These are phyloP conservation scores for Atherinosoma microstoma DNA, from an alignment of 2,797 vertebrate species.

Conservation along the genomic window DNA sequence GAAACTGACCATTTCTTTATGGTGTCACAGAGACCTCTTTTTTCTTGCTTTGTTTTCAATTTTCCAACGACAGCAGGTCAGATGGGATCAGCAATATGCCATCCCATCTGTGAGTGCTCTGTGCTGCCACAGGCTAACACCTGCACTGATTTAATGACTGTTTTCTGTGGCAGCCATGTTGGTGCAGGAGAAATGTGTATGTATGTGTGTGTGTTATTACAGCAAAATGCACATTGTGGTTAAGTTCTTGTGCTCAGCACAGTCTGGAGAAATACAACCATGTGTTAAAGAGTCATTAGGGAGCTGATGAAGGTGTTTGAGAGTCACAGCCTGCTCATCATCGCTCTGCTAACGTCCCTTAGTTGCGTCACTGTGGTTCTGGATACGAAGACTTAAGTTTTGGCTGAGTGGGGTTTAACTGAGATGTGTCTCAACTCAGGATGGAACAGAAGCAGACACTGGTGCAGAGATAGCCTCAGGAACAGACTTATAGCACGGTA, in stretches of 20 bases:
- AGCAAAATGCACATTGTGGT: slow-evolving; percentile 79
- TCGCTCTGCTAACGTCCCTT: slow-evolving; percentile 67
- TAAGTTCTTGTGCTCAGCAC: slow-evolving; percentile 77
- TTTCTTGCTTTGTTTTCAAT: slow-evolving; percentile 29
- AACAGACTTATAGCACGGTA: slow-evolving; percentile 58
- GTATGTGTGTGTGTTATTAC: slow-evolving; percentile 79
- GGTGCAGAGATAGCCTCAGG: slow-evolving; percentile 45
- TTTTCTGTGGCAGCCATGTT: slow-evolving; percentile 79
- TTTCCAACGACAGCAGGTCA: slow-evolving; percentile 45
- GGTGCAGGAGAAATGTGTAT: slow-evolving; percentile 74
- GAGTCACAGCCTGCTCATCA: slow-evolving; percentile 78
- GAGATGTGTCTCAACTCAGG: slow-evolving; percentile 59
- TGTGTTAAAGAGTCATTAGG: slow-evolving; percentile 85
- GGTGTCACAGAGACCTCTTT: slow-evolving; percentile 27
- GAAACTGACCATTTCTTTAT: slow-evolving; percentile 27
- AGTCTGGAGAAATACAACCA: slow-evolving; percentile 81
- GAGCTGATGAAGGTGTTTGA: slow-evolving; percentile 82
- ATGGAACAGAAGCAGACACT: slow-evolving; percentile 54
- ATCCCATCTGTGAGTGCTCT: slow-evolving; percentile 45
- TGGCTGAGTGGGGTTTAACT: slow-evolving; percentile 60
- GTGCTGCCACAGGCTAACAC: slow-evolving; percentile 74
- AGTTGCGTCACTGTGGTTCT: slow-evolving; percentile 80
- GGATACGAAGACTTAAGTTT: slow-evolving; percentile 76
- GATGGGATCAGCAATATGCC: slow-evolving; percentile 47
- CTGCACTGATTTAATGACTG: slow-evolving; percentile 83